These are phyloP conservation scores for Ctenosaura bakeri DNA, from an alignment of 2,797 vertebrate species.

Conservation along the genomic window DNA sequence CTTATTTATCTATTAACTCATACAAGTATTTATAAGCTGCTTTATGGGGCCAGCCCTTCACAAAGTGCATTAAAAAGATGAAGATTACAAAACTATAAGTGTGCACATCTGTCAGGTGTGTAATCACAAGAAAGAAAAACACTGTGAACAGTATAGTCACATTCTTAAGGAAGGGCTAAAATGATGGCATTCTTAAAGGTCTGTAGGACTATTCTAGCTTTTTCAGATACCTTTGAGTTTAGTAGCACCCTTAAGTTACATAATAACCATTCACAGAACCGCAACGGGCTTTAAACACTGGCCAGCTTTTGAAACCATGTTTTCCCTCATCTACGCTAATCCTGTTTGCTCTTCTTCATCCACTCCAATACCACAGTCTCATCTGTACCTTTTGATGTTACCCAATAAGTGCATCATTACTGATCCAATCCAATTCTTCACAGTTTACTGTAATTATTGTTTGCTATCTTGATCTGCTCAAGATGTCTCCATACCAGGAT, in stretches of 20 bases:
- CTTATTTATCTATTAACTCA: not conserved
- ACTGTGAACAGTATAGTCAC: not conserved
- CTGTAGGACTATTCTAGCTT: too few relatives aligned
- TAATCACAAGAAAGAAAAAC: not conserved
- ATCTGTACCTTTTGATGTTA: constrained; percentile 15
- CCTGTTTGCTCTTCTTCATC: not conserved
- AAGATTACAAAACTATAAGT: not conserved
- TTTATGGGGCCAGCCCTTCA: not conserved
- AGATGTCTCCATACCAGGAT: not conserved
- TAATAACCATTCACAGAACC: not conserved
- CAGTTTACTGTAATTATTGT: not conserved
- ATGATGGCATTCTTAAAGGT: not conserved
- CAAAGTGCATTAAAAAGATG: not conserved
- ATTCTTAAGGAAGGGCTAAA: not conserved
- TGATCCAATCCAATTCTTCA: not conserved
- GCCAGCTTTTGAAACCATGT: not conserved
- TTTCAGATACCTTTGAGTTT: not conserved
- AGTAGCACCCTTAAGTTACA: not conserved
- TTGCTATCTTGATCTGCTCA: not conserved
- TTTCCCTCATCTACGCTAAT: not conserved
- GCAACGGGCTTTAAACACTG: not conserved
- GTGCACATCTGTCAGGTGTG: not conserved
- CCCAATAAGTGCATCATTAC: too few relatives aligned
- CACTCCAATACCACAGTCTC: not conserved
- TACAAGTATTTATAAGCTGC: not conserved